Evolutionary conservation across 2,888 invertebrate genomes (phyloP).

Genomic region (Cantharis rufa): DNA sequence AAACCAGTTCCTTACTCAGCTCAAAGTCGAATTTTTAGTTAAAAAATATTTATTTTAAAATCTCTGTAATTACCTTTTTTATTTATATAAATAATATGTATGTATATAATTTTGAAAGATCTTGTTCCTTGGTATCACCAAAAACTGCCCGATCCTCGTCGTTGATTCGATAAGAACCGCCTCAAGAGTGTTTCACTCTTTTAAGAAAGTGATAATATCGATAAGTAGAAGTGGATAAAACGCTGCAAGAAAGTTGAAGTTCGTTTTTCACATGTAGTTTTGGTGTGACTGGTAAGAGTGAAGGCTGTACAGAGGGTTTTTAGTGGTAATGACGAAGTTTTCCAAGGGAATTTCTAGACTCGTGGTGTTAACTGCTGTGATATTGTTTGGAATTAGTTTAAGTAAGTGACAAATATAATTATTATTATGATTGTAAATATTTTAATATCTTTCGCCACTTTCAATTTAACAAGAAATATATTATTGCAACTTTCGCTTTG

Average conservation of each 20-base stretch:
- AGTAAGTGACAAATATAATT: constrained; percentile 6
- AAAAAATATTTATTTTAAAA: too few species aligned
- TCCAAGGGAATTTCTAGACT: constrained; percentile 2
- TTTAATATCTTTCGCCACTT: neutral
- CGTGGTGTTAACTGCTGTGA: constrained; percentile 12
- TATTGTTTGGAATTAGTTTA: constrained; percentile 6
- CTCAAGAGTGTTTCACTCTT: neutral
- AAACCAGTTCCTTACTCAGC: too few species aligned
- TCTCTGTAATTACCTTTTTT: too few species aligned
- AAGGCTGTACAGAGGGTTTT: constrained; percentile 7
- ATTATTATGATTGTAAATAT: neutral
- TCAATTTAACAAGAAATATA: neutral
- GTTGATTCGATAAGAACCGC: neutral
- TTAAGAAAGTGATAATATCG: constrained; percentile 20
- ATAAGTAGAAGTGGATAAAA: constrained; percentile 23
- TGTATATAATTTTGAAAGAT: neutral
- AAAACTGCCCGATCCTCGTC: neutral
- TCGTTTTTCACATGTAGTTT: constrained; percentile 11
- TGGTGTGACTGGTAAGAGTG: constrained; percentile 20
- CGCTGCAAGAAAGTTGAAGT: constrained; percentile 26
- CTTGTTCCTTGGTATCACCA: neutral
- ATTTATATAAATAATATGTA: too few species aligned
- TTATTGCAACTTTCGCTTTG: neutral
- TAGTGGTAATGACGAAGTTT: constrained; percentile 19
- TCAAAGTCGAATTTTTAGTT: too few species aligned